Percentiles rank a stretch among this genome's conserved stretches.
These are phyloP conservation scores for Archegozetes longisetosus DNA, from an alignment of 1,140 invertebrate genomes.

Conservation along the genomic window DNA sequence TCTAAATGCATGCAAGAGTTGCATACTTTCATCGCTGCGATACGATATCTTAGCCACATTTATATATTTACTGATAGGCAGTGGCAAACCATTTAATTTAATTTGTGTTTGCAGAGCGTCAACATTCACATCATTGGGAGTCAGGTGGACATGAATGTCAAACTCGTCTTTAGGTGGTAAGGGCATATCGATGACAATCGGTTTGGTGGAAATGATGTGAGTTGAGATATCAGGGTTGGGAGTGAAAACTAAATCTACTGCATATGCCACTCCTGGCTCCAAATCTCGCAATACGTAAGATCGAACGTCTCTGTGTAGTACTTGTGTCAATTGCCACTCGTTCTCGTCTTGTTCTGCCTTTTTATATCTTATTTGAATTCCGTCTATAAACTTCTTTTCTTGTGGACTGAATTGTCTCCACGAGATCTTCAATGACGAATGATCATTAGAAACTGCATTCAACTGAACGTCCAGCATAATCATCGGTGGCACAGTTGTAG, in stretches of 20 bases:
- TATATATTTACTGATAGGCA: constrained; percentile 74
- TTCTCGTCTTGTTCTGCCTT: constrained; percentile 37
- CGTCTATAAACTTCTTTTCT: constrained; percentile 57
- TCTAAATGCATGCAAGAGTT: constrained; percentile 48
- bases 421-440: constrained; percentile 51
- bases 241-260: constrained; percentile 56
- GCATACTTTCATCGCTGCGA: constrained; percentile 36
- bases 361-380: constrained; percentile 51
- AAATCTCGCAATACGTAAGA: constrained; percentile 52
- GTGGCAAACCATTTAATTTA: constrained; percentile 59
- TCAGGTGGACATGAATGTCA: constrained; percentile 52
- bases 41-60: constrained; percentile 73
- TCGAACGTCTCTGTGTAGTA: constrained; percentile 56
- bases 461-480: constrained; percentile 53
- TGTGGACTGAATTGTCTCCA: constrained; percentile 65
- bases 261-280: constrained; percentile 50
- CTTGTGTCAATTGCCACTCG: constrained; percentile 39
- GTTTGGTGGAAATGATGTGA: constrained; percentile 48
- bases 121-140: constrained; percentile 50
- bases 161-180: constrained; percentile 36
- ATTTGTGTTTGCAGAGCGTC: constrained; percentile 27
- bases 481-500: constrained; percentile 40
- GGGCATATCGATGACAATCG: constrained; percentile 43
- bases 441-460: constrained; percentile 50
- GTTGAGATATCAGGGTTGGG: constrained; percentile 51